A percentile compares a stretch with the other conserved stretches of the same genome.
These are phyloP conservation scores for Phalacrocorax pelagicus DNA, from an alignment of 2,113 vertebrate genomes.

Conservation along the genomic window DNA sequence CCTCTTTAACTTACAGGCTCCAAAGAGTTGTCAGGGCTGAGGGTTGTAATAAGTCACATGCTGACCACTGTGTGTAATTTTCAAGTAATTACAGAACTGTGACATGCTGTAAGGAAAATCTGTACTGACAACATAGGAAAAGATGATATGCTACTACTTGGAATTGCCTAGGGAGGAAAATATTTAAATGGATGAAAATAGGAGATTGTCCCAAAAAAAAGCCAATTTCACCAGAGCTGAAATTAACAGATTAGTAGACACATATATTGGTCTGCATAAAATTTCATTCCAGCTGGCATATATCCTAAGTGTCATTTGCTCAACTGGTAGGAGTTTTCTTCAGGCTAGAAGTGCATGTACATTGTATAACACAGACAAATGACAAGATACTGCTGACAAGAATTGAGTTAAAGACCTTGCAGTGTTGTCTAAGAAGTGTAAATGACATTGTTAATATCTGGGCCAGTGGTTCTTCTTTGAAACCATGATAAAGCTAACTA, in stretches of 20 bases:
- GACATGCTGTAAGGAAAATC: background rate
- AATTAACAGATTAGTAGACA: background rate
- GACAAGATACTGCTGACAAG: background rate
- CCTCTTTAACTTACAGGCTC: background rate
- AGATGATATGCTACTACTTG: background rate
- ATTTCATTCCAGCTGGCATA: background rate
- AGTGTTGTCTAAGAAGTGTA: background rate
- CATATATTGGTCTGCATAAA: background rate
- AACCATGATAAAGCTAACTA: background rate
- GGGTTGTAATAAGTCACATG: background rate
- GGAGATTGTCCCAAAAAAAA: background rate
- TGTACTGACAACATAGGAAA: background rate
- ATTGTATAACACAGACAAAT: background rate
- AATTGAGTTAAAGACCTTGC: background rate
- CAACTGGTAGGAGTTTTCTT: background rate
- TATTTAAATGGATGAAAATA: background rate
- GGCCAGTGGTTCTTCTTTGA: background rate
- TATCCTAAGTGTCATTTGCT: background rate
- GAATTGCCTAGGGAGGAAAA: background rate
- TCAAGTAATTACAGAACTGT: background rate
- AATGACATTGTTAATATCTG: background rate
- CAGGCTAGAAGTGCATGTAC: background rate
- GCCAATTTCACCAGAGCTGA: background rate
- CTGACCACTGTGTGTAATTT: background rate
- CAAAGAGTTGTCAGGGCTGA: background rate